Evolutionary conservation across 2,888 invertebrate species (phyloP).

Genomic region (Chrysotoxum bicinctum): DNA sequence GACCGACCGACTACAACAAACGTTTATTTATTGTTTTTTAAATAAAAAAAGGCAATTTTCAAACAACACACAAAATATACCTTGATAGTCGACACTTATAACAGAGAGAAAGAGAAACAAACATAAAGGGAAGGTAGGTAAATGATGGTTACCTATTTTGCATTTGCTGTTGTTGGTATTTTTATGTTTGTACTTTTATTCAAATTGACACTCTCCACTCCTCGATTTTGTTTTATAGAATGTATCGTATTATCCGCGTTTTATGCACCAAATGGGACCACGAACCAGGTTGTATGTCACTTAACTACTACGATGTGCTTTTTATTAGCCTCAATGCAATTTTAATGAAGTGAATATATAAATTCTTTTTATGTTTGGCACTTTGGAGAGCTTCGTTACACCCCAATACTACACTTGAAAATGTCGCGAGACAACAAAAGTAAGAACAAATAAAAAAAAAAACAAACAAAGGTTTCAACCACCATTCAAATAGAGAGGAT

Average conservation of each 20-base stretch:
- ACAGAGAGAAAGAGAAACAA: too few species aligned
- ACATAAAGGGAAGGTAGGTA: constrained; percentile 7
- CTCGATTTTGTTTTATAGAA: constrained; percentile 34
- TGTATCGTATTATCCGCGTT: constrained; percentile 38
- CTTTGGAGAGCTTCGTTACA: neutral
- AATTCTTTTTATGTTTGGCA: constrained; percentile 21
- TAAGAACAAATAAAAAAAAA: neutral
- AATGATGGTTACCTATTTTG: constrained; percentile 51
- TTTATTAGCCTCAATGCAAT: constrained; percentile 66
- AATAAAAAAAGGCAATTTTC: constrained; percentile 47
- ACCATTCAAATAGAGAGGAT: constrained; percentile 22
- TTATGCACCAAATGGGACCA: constrained; percentile 37
- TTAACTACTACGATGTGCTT: constrained; percentile 2
- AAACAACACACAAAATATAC: constrained; percentile 28
- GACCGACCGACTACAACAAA: neutral
- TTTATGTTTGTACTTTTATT: constrained; percentile 31
- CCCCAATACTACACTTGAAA: neutral
- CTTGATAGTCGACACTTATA: neutral
- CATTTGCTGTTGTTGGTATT: constrained; percentile 43
- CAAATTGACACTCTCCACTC: constrained; percentile 62
- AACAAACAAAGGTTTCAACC: constrained; percentile 4
- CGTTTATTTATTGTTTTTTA: neutral
- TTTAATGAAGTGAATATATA: constrained; percentile 59
- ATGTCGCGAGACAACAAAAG: neutral
- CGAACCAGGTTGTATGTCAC: neutral